Evolutionary conservation across 2,888 invertebrate genomes (phyloP).

Genomic region (Scaptomyza reducta): DNA sequence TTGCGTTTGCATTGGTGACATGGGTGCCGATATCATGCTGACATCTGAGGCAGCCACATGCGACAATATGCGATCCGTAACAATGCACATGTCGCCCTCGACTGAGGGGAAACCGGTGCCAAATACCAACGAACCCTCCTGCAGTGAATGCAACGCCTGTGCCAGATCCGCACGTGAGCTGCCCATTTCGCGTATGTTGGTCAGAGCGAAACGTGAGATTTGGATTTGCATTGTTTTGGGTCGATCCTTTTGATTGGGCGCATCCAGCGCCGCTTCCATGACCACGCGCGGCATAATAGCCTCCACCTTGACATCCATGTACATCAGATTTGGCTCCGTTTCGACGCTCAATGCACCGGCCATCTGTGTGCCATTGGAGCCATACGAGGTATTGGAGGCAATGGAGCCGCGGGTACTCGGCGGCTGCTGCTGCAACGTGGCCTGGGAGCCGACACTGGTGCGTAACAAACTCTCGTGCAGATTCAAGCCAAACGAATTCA

Average conservation of each 20-base stretch:
- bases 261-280: constrained; percentile 89
- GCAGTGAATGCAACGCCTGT: constrained; percentile 90
- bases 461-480: constrained; percentile 90
- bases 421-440: constrained; percentile 49
- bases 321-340: constrained; percentile 84
- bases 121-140: constrained; percentile 90
- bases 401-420: constrained; percentile 55
- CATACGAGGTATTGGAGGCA: constrained; percentile 60
- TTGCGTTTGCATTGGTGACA: constrained; percentile 68
- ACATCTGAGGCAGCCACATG: constrained; percentile 87
- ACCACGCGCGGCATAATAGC: constrained; percentile 93
- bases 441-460: constrained; percentile 83
- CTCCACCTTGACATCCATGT: constrained; percentile 95
- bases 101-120: constrained; percentile 91
- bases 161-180: constrained; percentile 91
- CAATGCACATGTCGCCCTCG: constrained; percentile 89
- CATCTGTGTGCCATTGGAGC: constrained; percentile 74
- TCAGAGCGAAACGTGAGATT: constrained; percentile 86
- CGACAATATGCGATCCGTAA: constrained; percentile 92
- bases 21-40: constrained; percentile 55
- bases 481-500: constrained; percentile 96
- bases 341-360: constrained; percentile 53
- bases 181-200: constrained; percentile 87
- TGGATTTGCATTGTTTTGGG: constrained; percentile 92
- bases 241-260: constrained; percentile 92